A percentile compares a stretch with the other conserved stretches of the same genome.
phyloP scores from a whole-genome alignment of 1,140 invertebrate genomes.

The Drosophila takahashii region DNA sequence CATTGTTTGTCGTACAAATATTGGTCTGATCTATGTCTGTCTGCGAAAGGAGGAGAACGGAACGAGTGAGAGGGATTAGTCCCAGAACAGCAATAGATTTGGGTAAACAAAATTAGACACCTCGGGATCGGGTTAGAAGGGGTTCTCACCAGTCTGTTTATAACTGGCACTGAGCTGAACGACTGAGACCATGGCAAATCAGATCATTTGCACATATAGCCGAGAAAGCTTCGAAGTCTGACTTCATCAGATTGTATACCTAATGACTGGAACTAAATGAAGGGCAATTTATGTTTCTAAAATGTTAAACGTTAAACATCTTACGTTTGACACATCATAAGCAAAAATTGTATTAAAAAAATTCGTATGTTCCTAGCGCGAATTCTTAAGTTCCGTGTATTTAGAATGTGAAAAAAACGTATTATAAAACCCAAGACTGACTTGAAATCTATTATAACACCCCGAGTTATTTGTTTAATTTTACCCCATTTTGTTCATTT shows the following conservation, averaged over 20 bases:
- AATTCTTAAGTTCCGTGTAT: neutral
- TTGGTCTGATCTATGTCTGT: conserved; percentile 41
- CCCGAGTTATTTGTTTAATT: neutral
- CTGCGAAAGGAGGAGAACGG: conserved; percentile 1
- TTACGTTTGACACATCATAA: no score
- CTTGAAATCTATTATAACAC: conserved; percentile 8
- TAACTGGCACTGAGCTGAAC: neutral
- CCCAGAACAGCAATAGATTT: conserved; percentile 27
- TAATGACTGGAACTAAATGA: neutral
- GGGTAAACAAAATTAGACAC: conserved; percentile 34
- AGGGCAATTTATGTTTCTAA: neutral
- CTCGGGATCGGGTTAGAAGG: conserved; percentile 23
- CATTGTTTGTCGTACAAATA: conserved; percentile 46
- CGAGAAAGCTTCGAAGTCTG: neutral
- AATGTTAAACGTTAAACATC: neutral
- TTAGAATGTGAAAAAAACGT: no score
- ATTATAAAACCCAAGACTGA: no score
- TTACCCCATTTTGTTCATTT: neutral
- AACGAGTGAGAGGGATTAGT: conserved; percentile 40
- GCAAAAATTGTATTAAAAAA: neutral
- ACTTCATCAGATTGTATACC: conserved; percentile 7
- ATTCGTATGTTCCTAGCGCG: neutral
- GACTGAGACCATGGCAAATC: conserved; percentile 11
- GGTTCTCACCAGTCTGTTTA: conserved; percentile 7
- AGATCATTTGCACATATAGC: conserved; percentile 10